phyloP scores from a whole-genome alignment of 2,113 vertebrate species.

The Quiscalus mexicanus region DNA sequence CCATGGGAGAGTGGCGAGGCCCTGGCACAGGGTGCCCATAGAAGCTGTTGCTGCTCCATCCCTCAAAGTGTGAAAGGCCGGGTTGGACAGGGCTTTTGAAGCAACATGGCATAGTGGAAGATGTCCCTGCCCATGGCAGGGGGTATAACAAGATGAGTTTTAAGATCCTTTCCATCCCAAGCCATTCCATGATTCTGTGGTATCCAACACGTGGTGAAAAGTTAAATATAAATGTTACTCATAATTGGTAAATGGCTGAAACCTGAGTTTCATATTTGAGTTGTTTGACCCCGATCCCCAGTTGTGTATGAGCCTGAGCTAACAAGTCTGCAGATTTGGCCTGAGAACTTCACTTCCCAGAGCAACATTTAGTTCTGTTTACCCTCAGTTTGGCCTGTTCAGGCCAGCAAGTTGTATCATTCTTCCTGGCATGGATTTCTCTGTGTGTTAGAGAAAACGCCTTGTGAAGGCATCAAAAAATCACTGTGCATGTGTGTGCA shows the following conservation, averaged over 20 bases:
- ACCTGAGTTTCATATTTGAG: neutral
- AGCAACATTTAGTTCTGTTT: neutral
- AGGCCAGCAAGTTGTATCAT: neutral
- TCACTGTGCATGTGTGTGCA: rapidly evolving
- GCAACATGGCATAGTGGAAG: neutral
- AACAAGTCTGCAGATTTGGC: neutral
- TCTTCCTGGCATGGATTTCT: neutral
- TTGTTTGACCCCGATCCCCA: neutral
- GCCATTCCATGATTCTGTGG: neutral
- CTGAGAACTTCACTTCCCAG: neutral
- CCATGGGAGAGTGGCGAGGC: neutral
- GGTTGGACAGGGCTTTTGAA: neutral
- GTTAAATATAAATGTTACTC: neutral
- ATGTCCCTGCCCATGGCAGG: neutral
- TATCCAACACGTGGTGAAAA: neutral
- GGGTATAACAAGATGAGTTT: neutral
- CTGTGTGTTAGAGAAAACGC: neutral
- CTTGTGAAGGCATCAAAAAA: neutral
- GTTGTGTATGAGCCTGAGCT: neutral
- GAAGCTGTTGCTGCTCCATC: neutral
- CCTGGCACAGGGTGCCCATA: neutral
- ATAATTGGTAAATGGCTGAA: neutral
- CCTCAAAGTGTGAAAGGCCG: neutral
- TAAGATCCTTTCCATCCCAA: neutral
- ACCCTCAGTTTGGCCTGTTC: neutral